Evolutionary conservation across 1,140 invertebrate genomes (phyloP).

Genomic region (Aphaenogaster ashmeadi): DNA sequence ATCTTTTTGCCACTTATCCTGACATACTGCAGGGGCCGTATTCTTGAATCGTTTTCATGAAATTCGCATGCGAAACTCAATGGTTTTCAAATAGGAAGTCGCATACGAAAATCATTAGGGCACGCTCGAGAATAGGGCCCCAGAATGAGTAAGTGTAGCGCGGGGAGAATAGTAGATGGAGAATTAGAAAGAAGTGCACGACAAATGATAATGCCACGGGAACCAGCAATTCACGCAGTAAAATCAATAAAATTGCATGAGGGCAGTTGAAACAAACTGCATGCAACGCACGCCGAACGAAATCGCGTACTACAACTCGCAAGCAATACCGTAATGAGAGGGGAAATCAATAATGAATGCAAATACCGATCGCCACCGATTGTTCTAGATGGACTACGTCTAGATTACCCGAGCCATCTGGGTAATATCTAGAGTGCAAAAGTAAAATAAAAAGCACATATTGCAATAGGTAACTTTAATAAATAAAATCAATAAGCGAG

Average conservation of each 20-base stretch:
- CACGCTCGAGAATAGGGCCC: no score
- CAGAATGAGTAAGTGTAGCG: neutral
- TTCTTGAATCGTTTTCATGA: no score
- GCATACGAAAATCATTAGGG: no score
- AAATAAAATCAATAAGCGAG: neutral
- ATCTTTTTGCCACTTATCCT: neutral
- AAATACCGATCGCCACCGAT: neutral
- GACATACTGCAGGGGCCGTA: neutral
- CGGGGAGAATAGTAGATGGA: neutral
- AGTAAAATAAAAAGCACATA: neutral
- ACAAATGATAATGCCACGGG: neutral
- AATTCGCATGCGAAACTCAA: no score
- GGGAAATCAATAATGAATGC: neutral
- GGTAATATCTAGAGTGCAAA: neutral
- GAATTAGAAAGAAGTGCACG: neutral
- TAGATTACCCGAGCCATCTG: neutral
- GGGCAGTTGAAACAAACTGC: neutral
- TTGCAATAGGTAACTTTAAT: neutral
- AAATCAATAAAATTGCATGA: neutral
- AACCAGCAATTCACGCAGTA: neutral
- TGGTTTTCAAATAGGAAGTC: no score
- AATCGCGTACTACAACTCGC: neutral
- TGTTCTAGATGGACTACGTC: neutral
- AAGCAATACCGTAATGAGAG: neutral
- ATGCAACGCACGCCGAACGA: neutral